phyloP scores from a whole-genome alignment of 1,140 invertebrate species.

The Zophobas atratus region DNA sequence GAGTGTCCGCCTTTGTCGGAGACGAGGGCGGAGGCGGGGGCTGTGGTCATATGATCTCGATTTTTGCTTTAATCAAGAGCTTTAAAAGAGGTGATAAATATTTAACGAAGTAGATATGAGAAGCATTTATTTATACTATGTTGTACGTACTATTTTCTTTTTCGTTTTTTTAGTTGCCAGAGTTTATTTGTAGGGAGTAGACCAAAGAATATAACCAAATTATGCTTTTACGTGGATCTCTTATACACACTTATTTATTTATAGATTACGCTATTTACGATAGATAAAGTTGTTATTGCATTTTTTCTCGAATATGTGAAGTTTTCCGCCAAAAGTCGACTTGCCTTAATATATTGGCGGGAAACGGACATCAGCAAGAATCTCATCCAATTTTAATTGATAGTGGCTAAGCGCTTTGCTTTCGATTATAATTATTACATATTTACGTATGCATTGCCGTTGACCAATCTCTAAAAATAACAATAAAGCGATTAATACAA shows the following conservation, averaged over 20 bases:
- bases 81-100: neutral
- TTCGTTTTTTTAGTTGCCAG: neutral
- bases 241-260: neutral
- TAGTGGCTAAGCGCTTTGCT: constrained; percentile 24
- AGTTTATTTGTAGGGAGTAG: neutral
- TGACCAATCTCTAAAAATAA: constrained; percentile 27
- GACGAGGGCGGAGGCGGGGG: constrained; percentile 88
- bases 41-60: constrained; percentile 72
- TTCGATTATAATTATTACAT: neutral
- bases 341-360: neutral
- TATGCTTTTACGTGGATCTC: constrained; percentile 10
- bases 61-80: constrained; percentile 7
- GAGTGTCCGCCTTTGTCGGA: constrained; percentile 83
- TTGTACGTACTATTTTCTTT: neutral
- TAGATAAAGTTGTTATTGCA: neutral
- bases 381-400: constrained; percentile 21
- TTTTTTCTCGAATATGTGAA: neutral
- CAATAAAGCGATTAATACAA: constrained; percentile 34
- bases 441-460: constrained; percentile 26
- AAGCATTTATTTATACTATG: constrained; percentile 1
- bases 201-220: constrained; percentile 7
- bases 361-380: neutral
- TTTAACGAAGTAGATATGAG: constrained; percentile 8
- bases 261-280: neutral
- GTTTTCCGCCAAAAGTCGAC: neutral